Evolutionary conservation across 1,140 invertebrate genomes (phyloP), one percentile per base, ranked within the genome.

Genomic region (Drosophila azteca): DNA sequence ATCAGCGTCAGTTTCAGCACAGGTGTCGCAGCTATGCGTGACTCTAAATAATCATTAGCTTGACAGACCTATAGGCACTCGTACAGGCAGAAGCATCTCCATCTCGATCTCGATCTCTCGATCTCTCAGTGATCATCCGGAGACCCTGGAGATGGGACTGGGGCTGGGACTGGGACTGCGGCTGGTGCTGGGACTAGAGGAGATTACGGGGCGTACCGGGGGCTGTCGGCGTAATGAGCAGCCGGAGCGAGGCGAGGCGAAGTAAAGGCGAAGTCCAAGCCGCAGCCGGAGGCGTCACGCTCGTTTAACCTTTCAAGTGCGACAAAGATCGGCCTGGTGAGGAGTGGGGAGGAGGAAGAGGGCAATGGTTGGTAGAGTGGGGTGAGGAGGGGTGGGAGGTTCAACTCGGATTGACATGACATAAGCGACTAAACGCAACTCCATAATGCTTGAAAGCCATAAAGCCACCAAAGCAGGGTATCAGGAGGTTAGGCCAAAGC

Each of bases 221-320:
- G 41, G 53, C 54, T 49, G 45, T n/a, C 35, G 22, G 15, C 54
- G 63, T 44, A 59, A 60, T 51, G 64, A 62, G 13, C 48, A 45
- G 57, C 35, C 41, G 24, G 2, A 49, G 22, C 9, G 22, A 13
- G 46, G 43, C 22, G 54, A 35, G 6, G n/a, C 17, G 24, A 66
- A 55, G 64, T 48, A 22, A 22, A 68, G 65, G 46, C 64, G 51
- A 69, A 70, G 67, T 69, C 66, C 67, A 69, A 69, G 65, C 35
- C 45, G 69, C 69, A 45, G 59, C 31, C 59, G 51, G 15, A 26
- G 55, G 55, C 64, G 64, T 70, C 58, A 77, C 74, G 73, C 73
- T 77, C 74, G 65, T 77, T 77, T 77, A 77, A 77, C 73, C 74
- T 77, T 70, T 77, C 74, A 77, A 77, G 74, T 77, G 74, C 74